Evolutionary conservation across 2,113 vertebrate species (phyloP), one percentile per base, ranked within the genome.

Genomic region (Dendrocopos noguchii): DNA sequence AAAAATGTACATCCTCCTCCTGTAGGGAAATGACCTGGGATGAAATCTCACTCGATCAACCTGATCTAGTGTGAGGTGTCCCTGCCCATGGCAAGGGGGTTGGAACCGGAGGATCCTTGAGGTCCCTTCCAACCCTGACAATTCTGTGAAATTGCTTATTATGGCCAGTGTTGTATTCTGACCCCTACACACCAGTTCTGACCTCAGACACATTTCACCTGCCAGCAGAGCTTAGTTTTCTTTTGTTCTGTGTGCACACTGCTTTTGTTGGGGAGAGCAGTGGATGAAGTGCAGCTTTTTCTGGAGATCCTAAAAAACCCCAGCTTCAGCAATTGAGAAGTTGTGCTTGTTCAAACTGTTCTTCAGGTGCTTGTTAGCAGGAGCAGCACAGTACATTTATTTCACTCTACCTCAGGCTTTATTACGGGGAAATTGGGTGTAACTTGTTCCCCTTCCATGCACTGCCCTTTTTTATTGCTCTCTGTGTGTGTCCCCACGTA

Each of bases 361-460:
- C 36, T 50, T 73, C 36, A 34, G 36, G 15, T 87, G 66, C 31
- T 50, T 50, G 22, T 55, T 74, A 76, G 47, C 25, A 12, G 18
- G 34, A 74, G 44, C 56, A 80, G 34, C 67, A 18, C 17, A 68
- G 46, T 65, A 42, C 19, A 50, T 77, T 87, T 78, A 89, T 88
- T 92, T 91, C 74, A 65, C 47, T 85, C 34, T 53, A 71, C 36
- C 28, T 74, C 44, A 63, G n/a, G 22, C 14, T 77, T 94, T 81
- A 87, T 60, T 29, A 24, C 61, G 63, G 7, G 36, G 57, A 82
- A 84, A 71, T 36, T 53, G 31, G 6, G 20, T 66, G 13, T 71
- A 74, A 85, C 22, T 63, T 80, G 10, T 53, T 89, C 13, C 5
- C 4, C 19, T 88, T 86, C 46, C 6, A 27, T 46, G 10, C 13